These are phyloP conservation scores for Sebastiscus albofasciatus DNA, from an alignment of 2,797 vertebrate species.

Conservation along the genomic window DNA sequence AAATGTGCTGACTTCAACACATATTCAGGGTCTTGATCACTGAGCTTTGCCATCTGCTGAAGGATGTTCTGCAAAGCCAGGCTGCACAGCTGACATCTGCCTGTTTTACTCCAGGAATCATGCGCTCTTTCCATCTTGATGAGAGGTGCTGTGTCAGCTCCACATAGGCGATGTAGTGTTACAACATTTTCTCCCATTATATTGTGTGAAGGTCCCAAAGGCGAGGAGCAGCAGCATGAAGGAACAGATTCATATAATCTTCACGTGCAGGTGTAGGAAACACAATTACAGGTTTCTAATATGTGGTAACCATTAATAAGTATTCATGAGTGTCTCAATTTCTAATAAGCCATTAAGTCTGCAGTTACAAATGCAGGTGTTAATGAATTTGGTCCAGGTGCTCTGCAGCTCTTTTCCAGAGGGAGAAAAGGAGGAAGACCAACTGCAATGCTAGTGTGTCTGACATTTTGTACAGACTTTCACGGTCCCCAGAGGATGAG, in stretches of 20 bases:
- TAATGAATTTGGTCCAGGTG: not conserved
- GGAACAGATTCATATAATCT: not conserved
- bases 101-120: constrained; percentile 55
- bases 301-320: not conserved
- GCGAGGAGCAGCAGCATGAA: not conserved
- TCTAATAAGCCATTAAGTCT: not conserved
- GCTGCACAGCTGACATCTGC: constrained; percentile 62
- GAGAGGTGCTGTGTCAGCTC: constrained; percentile 67
- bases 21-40: constrained; percentile 65
- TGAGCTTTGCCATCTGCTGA: constrained; percentile 67
- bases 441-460: not conserved
- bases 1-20: constrained; percentile 64
- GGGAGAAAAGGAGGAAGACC: not conserved
- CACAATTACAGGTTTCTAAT: not conserved
- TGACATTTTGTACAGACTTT: not conserved
- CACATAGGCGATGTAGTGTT: constrained; percentile 12
- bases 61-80: constrained; percentile 48
- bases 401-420: not conserved
- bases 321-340: not conserved
- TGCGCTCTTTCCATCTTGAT: constrained; percentile 39
- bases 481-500: not conserved
- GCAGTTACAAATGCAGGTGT: not conserved
- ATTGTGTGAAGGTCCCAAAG: constrained; percentile 17
- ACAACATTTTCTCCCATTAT: not conserved
- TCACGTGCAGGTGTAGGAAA: not conserved